Evolutionary conservation across 2,888 invertebrate species (phyloP).

Genomic region (Tridacna gigas): DNA sequence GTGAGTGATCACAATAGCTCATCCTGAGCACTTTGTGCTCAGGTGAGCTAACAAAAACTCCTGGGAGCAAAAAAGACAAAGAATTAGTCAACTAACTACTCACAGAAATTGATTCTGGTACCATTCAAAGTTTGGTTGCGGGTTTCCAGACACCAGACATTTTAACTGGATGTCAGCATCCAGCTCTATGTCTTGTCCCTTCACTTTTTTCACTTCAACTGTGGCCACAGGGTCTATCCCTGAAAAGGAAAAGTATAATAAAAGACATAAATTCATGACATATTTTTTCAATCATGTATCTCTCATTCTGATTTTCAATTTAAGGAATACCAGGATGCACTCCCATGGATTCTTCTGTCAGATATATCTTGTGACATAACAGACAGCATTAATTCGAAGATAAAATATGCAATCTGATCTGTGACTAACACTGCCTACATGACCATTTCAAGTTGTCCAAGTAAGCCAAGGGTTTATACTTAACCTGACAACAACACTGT

Average conservation of each 20-base stretch:
- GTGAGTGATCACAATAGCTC: too few relatives aligned
- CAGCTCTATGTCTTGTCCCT: constrained; percentile 84
- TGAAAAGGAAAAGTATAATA: constrained; percentile 82
- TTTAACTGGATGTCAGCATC: constrained; percentile 87
- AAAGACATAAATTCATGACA: neutral
- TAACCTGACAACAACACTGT: too few relatives aligned
- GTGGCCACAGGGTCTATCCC: constrained; percentile 88
- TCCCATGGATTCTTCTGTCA: too few relatives aligned
- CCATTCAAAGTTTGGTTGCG: constrained; percentile 89
- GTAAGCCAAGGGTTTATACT: too few relatives aligned
- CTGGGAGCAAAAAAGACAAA: neutral
- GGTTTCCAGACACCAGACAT: constrained; percentile 89
- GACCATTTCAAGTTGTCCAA: too few relatives aligned
- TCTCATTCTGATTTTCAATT: too few relatives aligned
- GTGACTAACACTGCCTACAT: too few relatives aligned
- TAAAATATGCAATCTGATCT: too few relatives aligned
- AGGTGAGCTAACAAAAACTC: neutral
- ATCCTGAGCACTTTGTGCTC: too few relatives aligned
- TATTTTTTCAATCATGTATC: neutral
- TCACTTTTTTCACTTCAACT: constrained; percentile 86
- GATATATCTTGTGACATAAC: too few relatives aligned
- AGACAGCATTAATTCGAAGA: too few relatives aligned
- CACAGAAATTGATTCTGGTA: constrained; percentile 85
- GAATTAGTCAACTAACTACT: neutral
- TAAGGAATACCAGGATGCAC: too few relatives aligned